Percentiles rank a stretch among this genome's conserved stretches.
Conservation (phyloP, 2,888 invertebrate species). For the Melieria omissa region DNA sequence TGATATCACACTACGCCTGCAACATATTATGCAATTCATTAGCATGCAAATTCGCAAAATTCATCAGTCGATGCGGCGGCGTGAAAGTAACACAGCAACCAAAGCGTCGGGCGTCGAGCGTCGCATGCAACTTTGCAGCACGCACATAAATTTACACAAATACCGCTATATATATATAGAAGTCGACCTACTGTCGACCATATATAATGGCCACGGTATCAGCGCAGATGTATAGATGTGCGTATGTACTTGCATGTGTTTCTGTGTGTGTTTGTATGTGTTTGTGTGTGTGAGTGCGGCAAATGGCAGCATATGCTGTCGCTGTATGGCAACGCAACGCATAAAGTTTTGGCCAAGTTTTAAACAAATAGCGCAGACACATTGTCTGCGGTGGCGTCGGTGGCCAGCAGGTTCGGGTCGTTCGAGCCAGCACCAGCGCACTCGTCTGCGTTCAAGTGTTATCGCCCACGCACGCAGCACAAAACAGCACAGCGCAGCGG, state of each 20-base stretch:
- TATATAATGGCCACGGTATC: not conserved
- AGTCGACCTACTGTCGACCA: not conserved
- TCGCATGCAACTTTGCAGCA: too few species aligned
- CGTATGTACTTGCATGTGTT: not conserved
- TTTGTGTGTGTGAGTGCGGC: not conserved
- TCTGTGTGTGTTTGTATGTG: not conserved
- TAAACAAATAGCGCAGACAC: slow-evolving; percentile 30
- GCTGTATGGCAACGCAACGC: slow-evolving; percentile 17
- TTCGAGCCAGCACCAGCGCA: not conserved
- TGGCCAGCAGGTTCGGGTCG: not conserved
- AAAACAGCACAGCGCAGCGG: not conserved
- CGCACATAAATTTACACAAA: not conserved
- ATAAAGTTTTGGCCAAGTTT: slow-evolving; percentile 28
- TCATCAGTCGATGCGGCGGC: slow-evolving; percentile 25
- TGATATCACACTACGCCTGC: slow-evolving; percentile 26
- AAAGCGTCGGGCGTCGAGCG: not conserved
- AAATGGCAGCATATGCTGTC: slow-evolving; percentile 14
- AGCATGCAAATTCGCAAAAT: slow-evolving; percentile 35
- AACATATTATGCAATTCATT: slow-evolving; percentile 35
- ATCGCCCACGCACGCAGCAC: not conserved
- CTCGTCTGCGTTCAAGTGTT: too few species aligned
- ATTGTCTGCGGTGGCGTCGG: slow-evolving; percentile 18
- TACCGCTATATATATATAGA: not conserved
- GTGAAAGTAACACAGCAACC: slow-evolving; percentile 6
- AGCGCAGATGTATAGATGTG: not conserved